Conservation (phyloP, 64 coral and sea anemone genomes). For the Acropora yongei region DNA sequence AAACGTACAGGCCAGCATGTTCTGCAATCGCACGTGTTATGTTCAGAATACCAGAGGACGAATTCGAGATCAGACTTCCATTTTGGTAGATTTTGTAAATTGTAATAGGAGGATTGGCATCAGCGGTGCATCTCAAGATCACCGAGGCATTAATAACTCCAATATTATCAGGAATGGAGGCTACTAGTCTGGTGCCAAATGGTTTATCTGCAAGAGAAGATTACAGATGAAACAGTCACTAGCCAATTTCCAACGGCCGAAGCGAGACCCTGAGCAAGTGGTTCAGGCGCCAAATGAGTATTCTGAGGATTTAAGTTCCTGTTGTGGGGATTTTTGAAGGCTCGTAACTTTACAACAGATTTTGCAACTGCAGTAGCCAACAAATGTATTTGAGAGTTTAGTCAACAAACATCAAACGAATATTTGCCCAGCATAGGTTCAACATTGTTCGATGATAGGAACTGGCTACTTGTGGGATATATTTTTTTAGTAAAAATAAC, state of each 20-base stretch:
- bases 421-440: too few relatives aligned
- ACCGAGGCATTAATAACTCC: conserved; percentile 41
- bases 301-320: too few relatives aligned
- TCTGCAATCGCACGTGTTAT: conserved; percentile 12
- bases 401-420: too few relatives aligned
- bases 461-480: too few relatives aligned
- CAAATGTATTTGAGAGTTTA: too few relatives aligned
- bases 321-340: too few relatives aligned
- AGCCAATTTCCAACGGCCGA: too few relatives aligned
- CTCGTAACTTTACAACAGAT: too few relatives aligned
- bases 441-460: too few relatives aligned
- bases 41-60: conserved; percentile 31
- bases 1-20: conserved; percentile 40
- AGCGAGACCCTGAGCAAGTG: too few relatives aligned
- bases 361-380: too few relatives aligned
- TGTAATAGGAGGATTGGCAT: conserved; percentile 54
- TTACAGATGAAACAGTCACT: background rate
- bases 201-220: conserved; percentile 40
- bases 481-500: background rate
- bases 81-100: conserved; percentile 55
- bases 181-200: conserved; percentile 31
- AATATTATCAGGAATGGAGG: conserved; percentile 19
- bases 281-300: too few relatives aligned
- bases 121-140: conserved; percentile 31
- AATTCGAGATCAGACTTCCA: conserved; percentile 13